A percentile compares a stretch with the other conserved stretches of the same genome.
Conservation (phyloP, 1,140 invertebrate genomes). For the Brevipalpus yothersi region DNA sequence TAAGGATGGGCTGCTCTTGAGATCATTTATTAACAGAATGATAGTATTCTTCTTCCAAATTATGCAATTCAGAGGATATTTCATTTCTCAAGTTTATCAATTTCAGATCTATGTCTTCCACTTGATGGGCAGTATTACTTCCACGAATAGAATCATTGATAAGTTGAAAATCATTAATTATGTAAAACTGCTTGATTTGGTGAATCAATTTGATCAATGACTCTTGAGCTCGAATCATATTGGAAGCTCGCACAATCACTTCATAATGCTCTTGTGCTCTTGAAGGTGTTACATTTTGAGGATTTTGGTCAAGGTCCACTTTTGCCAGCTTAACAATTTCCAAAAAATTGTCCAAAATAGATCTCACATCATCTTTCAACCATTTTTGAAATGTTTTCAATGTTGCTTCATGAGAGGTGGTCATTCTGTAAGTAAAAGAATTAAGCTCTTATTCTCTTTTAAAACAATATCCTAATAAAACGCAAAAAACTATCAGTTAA, state of each 20-base stretch:
- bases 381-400: conserved; percentile 66
- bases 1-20: no score
- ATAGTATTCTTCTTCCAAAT: conserved; percentile 92
- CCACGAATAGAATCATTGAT: conserved; percentile 74
- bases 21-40: conserved; percentile 6
- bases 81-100: conserved; percentile 72
- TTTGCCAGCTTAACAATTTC: conserved; percentile 81
- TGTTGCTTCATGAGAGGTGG: not conserved
- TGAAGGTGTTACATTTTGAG: conserved; percentile 34
- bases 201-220: conserved; percentile 85
- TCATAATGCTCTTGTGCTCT: conserved; percentile 80
- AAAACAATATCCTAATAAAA: not conserved
- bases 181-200: conserved; percentile 86
- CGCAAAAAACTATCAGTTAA: not conserved
- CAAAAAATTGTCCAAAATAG: conserved; percentile 86
- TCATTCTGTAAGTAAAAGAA: not conserved
- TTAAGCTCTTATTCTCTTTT: not conserved
- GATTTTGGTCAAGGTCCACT: conserved; percentile 68
- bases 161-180: conserved; percentile 86
- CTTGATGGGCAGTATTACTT: not conserved
- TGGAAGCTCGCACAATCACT: conserved; percentile 36
- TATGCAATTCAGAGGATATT: conserved; percentile 79
- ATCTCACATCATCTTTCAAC: conserved; percentile 81
- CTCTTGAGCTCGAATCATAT: conserved; percentile 59
- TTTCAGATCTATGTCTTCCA: conserved; percentile 41